Conservation (phyloP, 1,140 invertebrate genomes). For the Capitella teleta region DNA sequence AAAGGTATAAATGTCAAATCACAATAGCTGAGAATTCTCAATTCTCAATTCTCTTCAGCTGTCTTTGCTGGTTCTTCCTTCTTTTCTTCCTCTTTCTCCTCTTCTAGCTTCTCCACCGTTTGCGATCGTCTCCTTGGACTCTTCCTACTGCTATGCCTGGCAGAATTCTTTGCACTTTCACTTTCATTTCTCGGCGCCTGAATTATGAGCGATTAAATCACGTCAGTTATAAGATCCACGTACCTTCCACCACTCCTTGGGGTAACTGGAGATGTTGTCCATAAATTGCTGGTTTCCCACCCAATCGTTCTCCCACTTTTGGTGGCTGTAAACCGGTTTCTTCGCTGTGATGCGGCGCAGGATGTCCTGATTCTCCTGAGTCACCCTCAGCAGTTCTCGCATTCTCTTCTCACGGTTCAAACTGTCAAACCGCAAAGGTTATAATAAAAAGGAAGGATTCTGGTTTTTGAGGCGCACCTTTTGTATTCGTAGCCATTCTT, state of each 20-base stretch:
- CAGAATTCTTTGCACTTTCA: too few relatives aligned
- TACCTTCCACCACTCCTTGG: slow-evolving; percentile 38
- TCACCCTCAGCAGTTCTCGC: slow-evolving; percentile 31
- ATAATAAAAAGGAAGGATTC: background rate
- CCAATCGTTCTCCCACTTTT: slow-evolving; percentile 33
- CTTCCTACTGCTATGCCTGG: background rate
- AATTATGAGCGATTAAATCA: background rate
- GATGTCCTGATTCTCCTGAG: slow-evolving; percentile 34
- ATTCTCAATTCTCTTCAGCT: background rate
- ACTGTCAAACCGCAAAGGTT: slow-evolving; percentile 16
- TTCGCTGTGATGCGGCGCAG: slow-evolving; percentile 27
- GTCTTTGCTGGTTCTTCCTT: slow-evolving; percentile 4
- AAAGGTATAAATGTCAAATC: too few relatives aligned
- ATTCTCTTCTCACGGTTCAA: slow-evolving; percentile 37
- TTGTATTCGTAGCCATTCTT: slow-evolving; percentile 35
- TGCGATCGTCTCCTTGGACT: slow-evolving; percentile 4
- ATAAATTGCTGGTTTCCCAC: slow-evolving; percentile 35
- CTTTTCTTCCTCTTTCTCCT: background rate
- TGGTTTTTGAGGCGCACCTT: slow-evolving; percentile 21
- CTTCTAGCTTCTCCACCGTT: slow-evolving; percentile 1
- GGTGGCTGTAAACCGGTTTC: slow-evolving; percentile 34
- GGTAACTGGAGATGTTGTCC: slow-evolving; percentile 39
- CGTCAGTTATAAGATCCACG: slow-evolving; percentile 4
- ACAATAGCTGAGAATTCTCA: too few relatives aligned
- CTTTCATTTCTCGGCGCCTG: too few relatives aligned